Base-by-base conservation (phyloP, 2,888 invertebrate species). In the Protophormia terraenovae region DNA sequence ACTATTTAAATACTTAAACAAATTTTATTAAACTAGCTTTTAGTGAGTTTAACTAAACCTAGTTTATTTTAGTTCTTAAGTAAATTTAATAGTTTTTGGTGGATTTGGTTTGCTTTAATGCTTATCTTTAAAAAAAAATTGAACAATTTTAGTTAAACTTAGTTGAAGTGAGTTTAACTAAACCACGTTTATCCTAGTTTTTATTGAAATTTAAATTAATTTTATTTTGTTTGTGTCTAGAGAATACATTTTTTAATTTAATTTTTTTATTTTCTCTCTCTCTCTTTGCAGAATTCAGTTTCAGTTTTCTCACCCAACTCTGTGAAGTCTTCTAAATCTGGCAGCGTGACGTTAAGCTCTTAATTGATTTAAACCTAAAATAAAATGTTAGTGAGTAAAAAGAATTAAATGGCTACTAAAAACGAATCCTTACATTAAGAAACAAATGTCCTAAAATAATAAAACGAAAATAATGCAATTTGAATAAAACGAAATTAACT, bases 311-410 rank as follows among this genome's bases (percentile, higher is more conserved):
- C 10, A 71, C 69, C 19, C 78, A 85, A 66, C 78, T 85, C 3
- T 85, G 85, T 66, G 78, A 85, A 75, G 85, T 85, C 47, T 76
- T 85, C 58, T 85, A 85, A 82, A 5, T 73, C 55, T 16, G 19
- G 27, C 24, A 55, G 27, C 24, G n/a, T n/a, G n/a, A n/a, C n/a
- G n/a, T n/a, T n/a, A 10, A 27, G 6, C 1, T 22, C 3, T 10
- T 8, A 22, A 6, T 45, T 45, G 3, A 10, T n/a, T n/a, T n/a
- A n/a, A n/a, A n/a, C n/a, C n/a, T n/a, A 50, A 50, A 22, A 10
- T 22, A 10, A 50, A 22, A n/a, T 32, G 16, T 32, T 77, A 38
- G 72, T 79, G 72, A 79, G 64, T 79, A 72, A 22, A 72, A 38
- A 22, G 22, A 35, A 62, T 22, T 62, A 60, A 58, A 72, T 50